Percentiles rank a stretch among this genome's conserved stretches.
Conservation (phyloP, 2,888 invertebrate species). For the Ectobius pallidus region DNA sequence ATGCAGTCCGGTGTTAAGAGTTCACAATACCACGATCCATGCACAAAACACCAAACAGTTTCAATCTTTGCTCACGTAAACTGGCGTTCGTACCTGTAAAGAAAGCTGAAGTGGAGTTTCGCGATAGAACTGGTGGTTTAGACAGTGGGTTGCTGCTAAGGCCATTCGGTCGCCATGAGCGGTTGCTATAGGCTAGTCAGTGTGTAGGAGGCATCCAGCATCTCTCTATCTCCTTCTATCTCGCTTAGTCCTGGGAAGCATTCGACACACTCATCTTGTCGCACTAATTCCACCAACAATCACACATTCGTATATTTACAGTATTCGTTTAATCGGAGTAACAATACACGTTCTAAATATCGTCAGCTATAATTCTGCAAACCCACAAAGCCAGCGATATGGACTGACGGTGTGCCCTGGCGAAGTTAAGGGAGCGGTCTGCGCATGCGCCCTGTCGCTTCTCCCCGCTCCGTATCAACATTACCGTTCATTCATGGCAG, state of each 20-base stretch:
- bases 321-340: neutral
- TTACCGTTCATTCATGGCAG: conserved; percentile 38
- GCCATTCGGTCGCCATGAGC: conserved; percentile 28
- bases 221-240: conserved; percentile 4
- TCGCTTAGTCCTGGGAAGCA: neutral
- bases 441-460: conserved; percentile 47
- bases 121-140: no score
- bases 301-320: neutral
- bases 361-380: conserved; percentile 28
- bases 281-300: conserved; percentile 7
- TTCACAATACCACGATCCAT: no score
- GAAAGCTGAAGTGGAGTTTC: neutral
- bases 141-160: neutral
- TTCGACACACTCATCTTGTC: neutral
- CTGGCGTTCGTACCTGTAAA: neutral
- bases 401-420: neutral
- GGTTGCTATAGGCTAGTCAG: conserved; percentile 6
- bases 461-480: conserved; percentile 34
- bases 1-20: neutral
- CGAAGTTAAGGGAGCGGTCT: conserved; percentile 47
- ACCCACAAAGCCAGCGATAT: no score
- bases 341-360: conserved; percentile 13
- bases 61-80: neutral
- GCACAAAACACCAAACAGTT: no score
- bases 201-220: conserved; percentile 21